These are phyloP conservation scores for Hippoglossus stenolepis DNA, from an alignment of 2,113 vertebrate species.

Conservation along the genomic window DNA sequence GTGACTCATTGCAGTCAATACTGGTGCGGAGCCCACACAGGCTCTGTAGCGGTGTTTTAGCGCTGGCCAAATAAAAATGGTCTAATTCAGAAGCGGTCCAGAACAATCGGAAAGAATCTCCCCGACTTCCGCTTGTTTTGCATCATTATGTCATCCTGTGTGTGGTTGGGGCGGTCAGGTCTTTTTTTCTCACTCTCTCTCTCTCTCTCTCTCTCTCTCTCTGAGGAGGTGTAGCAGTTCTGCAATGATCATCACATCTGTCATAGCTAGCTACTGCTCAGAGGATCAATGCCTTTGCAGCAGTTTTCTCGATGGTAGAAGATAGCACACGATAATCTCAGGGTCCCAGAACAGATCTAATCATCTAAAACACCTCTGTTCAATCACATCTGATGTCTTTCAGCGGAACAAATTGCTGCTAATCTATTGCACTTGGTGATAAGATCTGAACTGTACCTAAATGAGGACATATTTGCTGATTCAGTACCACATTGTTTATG, in stretches of 20 bases:
- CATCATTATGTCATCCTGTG: background rate
- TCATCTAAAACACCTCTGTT: conserved; percentile 17
- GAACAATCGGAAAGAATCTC: conserved; percentile 25
- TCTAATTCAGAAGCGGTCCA: background rate
- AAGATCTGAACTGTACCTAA: conserved; percentile 8
- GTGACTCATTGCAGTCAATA: conserved; percentile 75
- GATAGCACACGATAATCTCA: conserved; percentile 1
- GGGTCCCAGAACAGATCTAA: conserved; percentile 5
- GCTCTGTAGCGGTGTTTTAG: conserved; percentile 36
- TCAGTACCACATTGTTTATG: conserved; percentile 35
- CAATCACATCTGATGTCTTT: conserved; percentile 1
- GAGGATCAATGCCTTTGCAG: conserved; percentile 71
- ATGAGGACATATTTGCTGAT: conserved; percentile 16
- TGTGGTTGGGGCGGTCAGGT: conserved; percentile 19
- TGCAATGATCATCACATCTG: conserved; percentile 75
- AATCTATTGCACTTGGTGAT: background rate
- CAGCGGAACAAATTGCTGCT: background rate
- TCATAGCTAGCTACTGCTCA: conserved; percentile 65
- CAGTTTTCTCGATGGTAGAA: conserved; percentile 44
- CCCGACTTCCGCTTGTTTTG: conserved; percentile 22
- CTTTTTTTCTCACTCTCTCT: conserved; percentile 7
- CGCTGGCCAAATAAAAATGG: conserved; percentile 50
- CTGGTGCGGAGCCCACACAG: conserved; percentile 53
- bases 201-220: conserved; percentile 28
- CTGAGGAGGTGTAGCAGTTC: conserved; percentile 50